These are phyloP conservation scores for Hydrotaea diabolus DNA, from an alignment of 2,888 invertebrate genomes.

Conservation along the genomic window DNA sequence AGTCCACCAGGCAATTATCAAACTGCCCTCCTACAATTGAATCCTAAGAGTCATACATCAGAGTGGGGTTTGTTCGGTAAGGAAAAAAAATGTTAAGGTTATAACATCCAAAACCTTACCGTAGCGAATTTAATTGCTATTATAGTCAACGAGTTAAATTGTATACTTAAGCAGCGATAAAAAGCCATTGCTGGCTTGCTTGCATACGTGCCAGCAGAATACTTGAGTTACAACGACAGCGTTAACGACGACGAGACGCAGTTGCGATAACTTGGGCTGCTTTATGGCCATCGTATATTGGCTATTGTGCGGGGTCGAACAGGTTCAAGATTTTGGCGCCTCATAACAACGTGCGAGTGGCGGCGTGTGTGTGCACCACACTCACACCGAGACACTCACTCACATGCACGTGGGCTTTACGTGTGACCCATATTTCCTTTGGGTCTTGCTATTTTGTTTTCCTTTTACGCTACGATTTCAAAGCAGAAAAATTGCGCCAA, in stretches of 20 bases:
- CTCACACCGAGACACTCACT: slow-evolving; percentile 4
- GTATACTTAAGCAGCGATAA: slow-evolving; percentile 25
- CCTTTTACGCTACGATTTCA: not conserved
- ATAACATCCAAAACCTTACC: slow-evolving; percentile 40
- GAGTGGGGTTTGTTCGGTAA: slow-evolving; percentile 25
- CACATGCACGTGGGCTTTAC: slow-evolving; percentile 38
- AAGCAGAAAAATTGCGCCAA: not conserved
- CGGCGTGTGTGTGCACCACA: slow-evolving; percentile 9
- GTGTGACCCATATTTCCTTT: slow-evolving; percentile 42
- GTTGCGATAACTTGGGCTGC: not conserved
- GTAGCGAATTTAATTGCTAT: slow-evolving; percentile 65
- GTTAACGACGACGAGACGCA: slow-evolving; percentile 11
- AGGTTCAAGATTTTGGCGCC: slow-evolving; percentile 50
- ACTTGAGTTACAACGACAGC: not conserved
- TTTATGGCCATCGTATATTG: not conserved
- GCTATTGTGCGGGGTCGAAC: slow-evolving; percentile 36
- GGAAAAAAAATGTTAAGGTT: slow-evolving; percentile 23
- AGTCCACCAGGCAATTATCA: slow-evolving; percentile 1
- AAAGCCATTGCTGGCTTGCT: not conserved
- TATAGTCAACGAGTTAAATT: slow-evolving; percentile 47
- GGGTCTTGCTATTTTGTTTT: slow-evolving; percentile 8
- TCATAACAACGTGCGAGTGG: not conserved
- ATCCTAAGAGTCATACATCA: not conserved
- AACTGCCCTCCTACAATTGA: slow-evolving; percentile 25
- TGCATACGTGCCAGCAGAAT: not conserved